Conservation (phyloP, 1,140 invertebrate species). For the Drosophila guanche region DNA sequence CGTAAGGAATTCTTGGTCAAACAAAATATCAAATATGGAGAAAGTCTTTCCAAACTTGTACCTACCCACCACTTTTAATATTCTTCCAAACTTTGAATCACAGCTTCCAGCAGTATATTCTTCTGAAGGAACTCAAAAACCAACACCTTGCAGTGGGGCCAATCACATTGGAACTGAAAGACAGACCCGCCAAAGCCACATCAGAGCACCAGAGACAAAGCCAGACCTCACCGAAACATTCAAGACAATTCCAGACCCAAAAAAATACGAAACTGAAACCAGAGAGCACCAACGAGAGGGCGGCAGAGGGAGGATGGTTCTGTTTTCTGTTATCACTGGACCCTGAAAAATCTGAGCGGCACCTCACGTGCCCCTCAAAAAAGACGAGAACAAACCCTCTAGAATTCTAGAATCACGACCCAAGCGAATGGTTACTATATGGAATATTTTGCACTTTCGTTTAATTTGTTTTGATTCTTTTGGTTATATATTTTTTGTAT, state of each 20-base stretch:
- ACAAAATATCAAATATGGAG: too few species aligned
- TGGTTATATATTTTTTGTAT: conserved; percentile 18
- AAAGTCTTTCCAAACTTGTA: too few species aligned
- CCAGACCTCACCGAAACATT: conserved; percentile 37
- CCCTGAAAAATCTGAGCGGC: conserved; percentile 6
- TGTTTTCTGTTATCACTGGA: conserved; percentile 20
- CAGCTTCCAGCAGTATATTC: not conserved
- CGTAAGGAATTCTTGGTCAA: too few species aligned
- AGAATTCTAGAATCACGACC: conserved; percentile 34
- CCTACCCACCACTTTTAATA: too few species aligned
- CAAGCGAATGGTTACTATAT: conserved; percentile 45
- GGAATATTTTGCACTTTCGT: conserved; percentile 4
- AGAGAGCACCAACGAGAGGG: not conserved
- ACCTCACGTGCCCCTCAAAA: conserved; percentile 56
- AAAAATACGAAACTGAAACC: conserved; percentile 2
- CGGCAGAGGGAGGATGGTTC: conserved; percentile 19
- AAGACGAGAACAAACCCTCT: conserved; percentile 23
- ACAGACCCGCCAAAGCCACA: not conserved
- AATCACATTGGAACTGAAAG: conserved; percentile 21
- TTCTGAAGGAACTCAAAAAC: not conserved
- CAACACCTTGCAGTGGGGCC: conserved; percentile 16
- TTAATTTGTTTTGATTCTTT: conserved; percentile 55
- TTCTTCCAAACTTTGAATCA: too few species aligned
- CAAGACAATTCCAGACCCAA: conserved; percentile 40
- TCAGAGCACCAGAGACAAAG: conserved; percentile 13